phyloP scores from a whole-genome alignment of 30 jellyfish, hydroid and myxozoan species.

The Turritopsis dohrnii region DNA sequence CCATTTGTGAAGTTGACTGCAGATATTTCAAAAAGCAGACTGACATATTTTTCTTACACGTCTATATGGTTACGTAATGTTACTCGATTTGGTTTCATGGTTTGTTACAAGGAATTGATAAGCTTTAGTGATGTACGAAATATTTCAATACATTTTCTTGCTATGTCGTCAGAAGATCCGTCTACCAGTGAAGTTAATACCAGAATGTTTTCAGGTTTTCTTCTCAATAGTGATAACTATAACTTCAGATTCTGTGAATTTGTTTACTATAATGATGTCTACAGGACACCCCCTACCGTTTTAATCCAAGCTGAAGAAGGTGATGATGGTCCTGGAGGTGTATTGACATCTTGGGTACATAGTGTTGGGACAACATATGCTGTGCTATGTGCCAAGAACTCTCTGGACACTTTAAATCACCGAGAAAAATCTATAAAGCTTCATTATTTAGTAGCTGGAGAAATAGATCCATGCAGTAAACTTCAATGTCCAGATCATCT shows the following conservation, averaged over 20 bases:
- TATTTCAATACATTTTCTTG: slow-evolving; percentile 18
- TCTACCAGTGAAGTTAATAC: neutral
- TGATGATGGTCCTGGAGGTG: neutral
- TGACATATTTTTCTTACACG: neutral
- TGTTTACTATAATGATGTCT: neutral
- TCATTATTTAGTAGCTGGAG: slow-evolving; percentile 7
- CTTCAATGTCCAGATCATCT: neutral
- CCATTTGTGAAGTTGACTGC: neutral
- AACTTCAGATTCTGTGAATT: neutral
- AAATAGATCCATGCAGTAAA: neutral
- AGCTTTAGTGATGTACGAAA: slow-evolving; percentile 9
- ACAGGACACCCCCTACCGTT: neutral
- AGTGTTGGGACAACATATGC: neutral
- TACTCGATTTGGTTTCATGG: slow-evolving; percentile 1
- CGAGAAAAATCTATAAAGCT: neutral
- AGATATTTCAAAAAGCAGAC: neutral
- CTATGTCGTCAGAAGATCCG: neutral
- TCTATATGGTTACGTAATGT: slow-evolving; percentile 13
- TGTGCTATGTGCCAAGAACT: slow-evolving; percentile 2
- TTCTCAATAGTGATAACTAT: too few relatives aligned
- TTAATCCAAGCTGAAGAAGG: slow-evolving; percentile 14
- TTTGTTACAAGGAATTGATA: slow-evolving; percentile 16
- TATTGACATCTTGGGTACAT: neutral
- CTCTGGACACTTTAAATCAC: neutral
- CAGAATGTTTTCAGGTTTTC: neutral